phyloP scores from a whole-genome alignment of 2,888 invertebrate species.

The Candidula unifasciata region DNA sequence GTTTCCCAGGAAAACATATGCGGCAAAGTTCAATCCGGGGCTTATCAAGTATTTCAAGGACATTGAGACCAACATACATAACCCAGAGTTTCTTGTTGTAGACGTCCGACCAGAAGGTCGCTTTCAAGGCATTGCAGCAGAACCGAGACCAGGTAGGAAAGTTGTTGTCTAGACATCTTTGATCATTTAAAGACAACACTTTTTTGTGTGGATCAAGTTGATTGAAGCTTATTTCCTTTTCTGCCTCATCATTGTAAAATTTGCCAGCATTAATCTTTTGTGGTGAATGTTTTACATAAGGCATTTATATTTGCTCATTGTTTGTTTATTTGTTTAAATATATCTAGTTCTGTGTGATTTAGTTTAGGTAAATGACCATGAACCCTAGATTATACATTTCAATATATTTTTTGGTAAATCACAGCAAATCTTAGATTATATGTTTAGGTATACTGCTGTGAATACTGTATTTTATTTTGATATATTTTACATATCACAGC shows the following conservation, averaged over 20 bases:
- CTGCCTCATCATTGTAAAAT: background rate
- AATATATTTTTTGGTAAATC: no score
- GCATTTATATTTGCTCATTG: no score
- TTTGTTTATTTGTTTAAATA: no score
- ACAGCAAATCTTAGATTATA: no score
- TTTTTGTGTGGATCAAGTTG: background rate
- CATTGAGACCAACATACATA: conserved; percentile 64
- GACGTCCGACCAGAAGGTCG: conserved; percentile 73
- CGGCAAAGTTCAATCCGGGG: conserved; percentile 41
- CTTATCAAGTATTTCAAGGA: conserved; percentile 69
- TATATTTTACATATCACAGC: no score
- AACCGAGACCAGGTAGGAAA: conserved; percentile 71
- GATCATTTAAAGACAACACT: background rate
- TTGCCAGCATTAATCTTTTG: no score
- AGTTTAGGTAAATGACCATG: no score
- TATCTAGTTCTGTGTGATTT: no score
- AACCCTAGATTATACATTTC: no score
- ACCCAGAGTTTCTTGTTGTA: conserved; percentile 61
- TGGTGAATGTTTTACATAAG: no score
- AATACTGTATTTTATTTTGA: no score
- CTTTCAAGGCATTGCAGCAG: conserved; percentile 71
- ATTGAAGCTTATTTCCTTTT: background rate
- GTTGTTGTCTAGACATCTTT: background rate
- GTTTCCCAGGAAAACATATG: conserved; percentile 60
- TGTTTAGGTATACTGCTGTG: no score